A percentile compares a stretch with the other conserved stretches of the same genome.
Evolutionary conservation across 2,888 invertebrate species (phyloP).

Genomic region (Limenitis camilla): DNA sequence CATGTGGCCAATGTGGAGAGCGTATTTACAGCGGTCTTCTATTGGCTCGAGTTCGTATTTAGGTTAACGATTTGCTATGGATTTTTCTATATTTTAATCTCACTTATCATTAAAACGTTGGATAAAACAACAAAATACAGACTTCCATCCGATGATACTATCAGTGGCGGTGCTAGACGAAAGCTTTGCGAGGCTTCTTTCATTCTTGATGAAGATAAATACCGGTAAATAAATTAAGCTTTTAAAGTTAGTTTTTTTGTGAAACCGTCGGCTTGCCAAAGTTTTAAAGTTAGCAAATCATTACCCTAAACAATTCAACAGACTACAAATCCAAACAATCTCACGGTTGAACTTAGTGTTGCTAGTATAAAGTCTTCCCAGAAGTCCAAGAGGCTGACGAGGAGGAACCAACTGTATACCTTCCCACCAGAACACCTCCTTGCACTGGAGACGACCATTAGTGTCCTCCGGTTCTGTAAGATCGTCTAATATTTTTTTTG

Average conservation of each 20-base stretch:
- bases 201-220: too few relatives aligned
- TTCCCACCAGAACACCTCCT: constrained; percentile 83
- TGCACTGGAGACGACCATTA: constrained; percentile 74
- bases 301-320: constrained; percentile 1
- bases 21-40: constrained; percentile 51
- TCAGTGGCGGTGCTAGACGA: too few relatives aligned
- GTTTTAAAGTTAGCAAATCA: too few relatives aligned
- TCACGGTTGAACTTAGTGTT: constrained; percentile 70
- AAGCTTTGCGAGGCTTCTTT: too few relatives aligned
- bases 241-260: too few relatives aligned
- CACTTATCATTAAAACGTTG: not conserved
- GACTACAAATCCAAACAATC: constrained; percentile 26
- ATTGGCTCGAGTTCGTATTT: constrained; percentile 13
- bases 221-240: too few relatives aligned
- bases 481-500: not conserved
- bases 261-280: too few relatives aligned
- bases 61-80: constrained; percentile 17
- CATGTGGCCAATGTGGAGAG: constrained; percentile 29
- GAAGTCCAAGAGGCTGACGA: constrained; percentile 76
- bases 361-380: constrained; percentile 73
- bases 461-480: constrained; percentile 53
- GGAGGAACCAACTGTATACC: constrained; percentile 79
- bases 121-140: too few relatives aligned
- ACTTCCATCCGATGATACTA: too few relatives aligned
- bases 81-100: not conserved